A percentile compares a stretch with the other conserved stretches of the same genome.
These are phyloP conservation scores for Bilobella aurantiaca DNA, from an alignment of 1,140 invertebrate species.

Conservation along the genomic window DNA sequence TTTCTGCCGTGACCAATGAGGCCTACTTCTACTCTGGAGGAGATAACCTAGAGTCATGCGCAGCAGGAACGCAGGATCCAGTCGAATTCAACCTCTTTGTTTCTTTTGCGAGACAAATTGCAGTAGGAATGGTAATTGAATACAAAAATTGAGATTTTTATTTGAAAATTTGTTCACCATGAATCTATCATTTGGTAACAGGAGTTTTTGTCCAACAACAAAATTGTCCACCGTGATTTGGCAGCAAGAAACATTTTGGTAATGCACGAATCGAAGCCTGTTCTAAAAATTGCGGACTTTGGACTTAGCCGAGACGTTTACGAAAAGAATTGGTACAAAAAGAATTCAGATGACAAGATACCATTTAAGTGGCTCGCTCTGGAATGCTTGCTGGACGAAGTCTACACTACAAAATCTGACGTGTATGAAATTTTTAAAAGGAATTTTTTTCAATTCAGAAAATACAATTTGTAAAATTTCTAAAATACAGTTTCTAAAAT, in stretches of 20 bases:
- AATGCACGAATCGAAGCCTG: slow-evolving; percentile 55
- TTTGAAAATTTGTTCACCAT: not conserved
- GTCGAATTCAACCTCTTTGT: slow-evolving; percentile 53
- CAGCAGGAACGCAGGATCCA: no score
- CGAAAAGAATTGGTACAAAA: slow-evolving; percentile 64
- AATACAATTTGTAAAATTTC: no score
- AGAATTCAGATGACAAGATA: slow-evolving; percentile 61
- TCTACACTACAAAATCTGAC: slow-evolving; percentile 88
- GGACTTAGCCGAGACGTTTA: slow-evolving; percentile 79
- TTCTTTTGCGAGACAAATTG: slow-evolving; percentile 74
- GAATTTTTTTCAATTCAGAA: not conserved
- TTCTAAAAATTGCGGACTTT: slow-evolving; percentile 79
- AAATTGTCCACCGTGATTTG: slow-evolving; percentile 70
- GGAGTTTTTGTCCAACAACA: slow-evolving; percentile 59
- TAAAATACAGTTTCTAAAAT: not conserved
- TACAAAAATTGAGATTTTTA: no score
- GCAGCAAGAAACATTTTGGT: slow-evolving; percentile 65
- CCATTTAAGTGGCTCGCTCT: slow-evolving; percentile 87
- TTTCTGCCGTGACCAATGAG: no score
- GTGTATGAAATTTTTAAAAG: slow-evolving; percentile 49
- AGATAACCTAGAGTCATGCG: slow-evolving; percentile 28
- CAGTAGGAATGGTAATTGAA: slow-evolving; percentile 76
- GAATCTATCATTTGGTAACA: slow-evolving; percentile 36
- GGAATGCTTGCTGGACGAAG: slow-evolving; percentile 76
- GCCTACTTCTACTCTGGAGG: not conserved